These are phyloP conservation scores for Bombus turneri DNA, from an alignment of 1,140 invertebrate genomes.

Conservation along the genomic window DNA sequence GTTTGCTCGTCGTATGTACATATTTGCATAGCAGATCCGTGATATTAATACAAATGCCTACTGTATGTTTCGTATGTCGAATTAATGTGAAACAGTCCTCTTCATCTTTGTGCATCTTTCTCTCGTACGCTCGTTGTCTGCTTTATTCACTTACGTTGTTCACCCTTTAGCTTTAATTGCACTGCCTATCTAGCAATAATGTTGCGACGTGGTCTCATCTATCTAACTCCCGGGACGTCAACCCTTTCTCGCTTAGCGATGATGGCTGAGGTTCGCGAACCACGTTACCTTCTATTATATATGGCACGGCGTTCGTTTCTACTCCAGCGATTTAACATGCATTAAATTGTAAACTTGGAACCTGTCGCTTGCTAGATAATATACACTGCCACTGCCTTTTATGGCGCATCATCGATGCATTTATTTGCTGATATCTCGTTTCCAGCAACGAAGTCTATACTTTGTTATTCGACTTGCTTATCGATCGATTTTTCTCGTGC, in stretches of 20 bases:
- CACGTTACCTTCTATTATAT: conserved; percentile 61
- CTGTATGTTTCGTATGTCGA: neutral
- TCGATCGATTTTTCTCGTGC: neutral
- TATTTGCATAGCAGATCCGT: neutral
- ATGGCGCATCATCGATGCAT: conserved; percentile 15
- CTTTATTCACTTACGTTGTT: neutral
- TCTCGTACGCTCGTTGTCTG: neutral
- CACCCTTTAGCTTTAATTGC: neutral
- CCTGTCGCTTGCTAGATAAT: conserved; percentile 56
- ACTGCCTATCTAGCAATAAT: conserved; percentile 46
- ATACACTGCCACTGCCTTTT: conserved; percentile 45
- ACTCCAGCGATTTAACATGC: conserved; percentile 69
- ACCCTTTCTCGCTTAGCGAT: conserved; percentile 3
- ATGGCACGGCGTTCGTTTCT: conserved; percentile 53
- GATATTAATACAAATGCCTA: neutral
- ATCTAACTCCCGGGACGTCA: neutral
- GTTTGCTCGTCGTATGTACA: neutral
- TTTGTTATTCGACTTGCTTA: neutral
- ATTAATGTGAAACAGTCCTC: neutral
- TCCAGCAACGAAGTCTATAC: neutral
- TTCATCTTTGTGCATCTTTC: neutral
- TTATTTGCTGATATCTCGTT: neutral
- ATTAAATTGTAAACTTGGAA: conserved; percentile 69
- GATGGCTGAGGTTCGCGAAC: conserved; percentile 30
- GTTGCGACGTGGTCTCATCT: no score